Percentiles rank a stretch among this genome's conserved stretches.
Evolutionary conservation across 2,888 invertebrate genomes (phyloP).

Genomic region (Elgonia sp.): DNA sequence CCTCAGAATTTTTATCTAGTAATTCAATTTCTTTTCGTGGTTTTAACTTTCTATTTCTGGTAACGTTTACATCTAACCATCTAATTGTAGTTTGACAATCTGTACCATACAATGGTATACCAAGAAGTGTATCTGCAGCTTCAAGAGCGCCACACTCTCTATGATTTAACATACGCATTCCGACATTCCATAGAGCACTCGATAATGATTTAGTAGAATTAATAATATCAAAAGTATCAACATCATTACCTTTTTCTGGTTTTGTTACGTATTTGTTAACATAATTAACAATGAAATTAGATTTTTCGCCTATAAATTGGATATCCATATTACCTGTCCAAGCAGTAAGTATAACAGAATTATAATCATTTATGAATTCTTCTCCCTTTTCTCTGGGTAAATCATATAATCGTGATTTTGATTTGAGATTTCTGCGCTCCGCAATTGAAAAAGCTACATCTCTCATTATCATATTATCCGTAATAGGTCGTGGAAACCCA

Average conservation of each 20-base stretch:
- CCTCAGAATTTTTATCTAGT: constrained; percentile 76
- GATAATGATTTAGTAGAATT: constrained; percentile 80
- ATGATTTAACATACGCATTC: too few species aligned
- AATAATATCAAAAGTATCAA: constrained; percentile 77
- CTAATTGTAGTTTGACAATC: too few species aligned
- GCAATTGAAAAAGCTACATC: constrained; percentile 71
- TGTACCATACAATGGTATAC: constrained; percentile 62
- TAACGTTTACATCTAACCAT: constrained; percentile 79
- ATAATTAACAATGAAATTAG: constrained; percentile 78
- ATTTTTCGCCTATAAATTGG: constrained; percentile 79
- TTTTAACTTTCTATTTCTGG: constrained; percentile 64
- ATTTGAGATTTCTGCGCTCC: too few species aligned
- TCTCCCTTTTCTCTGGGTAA: too few species aligned
- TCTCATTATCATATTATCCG: constrained; percentile 68
- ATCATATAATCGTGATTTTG: too few species aligned
- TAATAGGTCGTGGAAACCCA: constrained; percentile 75
- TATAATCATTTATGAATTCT: too few species aligned
- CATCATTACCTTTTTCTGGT: constrained; percentile 80
- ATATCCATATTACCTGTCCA: constrained; percentile 83
- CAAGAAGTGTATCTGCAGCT: constrained; percentile 37
- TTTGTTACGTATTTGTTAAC: constrained; percentile 81
- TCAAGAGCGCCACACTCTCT: too few species aligned
- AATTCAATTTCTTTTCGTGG: constrained; percentile 67
- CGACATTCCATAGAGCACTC: too few species aligned
- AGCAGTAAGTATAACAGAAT: too few species aligned